Conservation (phyloP, 2,113 vertebrate species). For the Bombycilla garrulus region DNA sequence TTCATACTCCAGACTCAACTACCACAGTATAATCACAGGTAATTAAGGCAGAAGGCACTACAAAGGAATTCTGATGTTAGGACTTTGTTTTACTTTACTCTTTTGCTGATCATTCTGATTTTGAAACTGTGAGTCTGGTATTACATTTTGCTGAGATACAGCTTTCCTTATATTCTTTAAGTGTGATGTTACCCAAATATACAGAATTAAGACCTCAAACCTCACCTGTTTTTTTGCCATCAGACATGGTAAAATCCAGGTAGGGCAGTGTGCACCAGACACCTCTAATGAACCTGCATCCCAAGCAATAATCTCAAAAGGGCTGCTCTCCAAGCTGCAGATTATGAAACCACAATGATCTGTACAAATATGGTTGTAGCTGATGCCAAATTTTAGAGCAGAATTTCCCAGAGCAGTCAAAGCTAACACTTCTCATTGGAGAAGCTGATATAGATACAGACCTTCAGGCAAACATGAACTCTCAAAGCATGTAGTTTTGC, state of each 20-base stretch:
- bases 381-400: background rate
- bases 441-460: background rate
- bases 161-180: background rate
- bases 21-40: background rate
- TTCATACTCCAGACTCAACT: background rate
- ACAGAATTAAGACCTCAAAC: background rate
- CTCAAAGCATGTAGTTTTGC: background rate
- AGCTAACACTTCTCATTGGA: background rate
- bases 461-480: background rate
- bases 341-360: background rate
- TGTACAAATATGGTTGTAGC: background rate
- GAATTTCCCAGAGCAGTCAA: background rate
- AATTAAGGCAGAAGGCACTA: background rate
- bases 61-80: background rate
- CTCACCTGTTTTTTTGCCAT: background rate
- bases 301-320: background rate
- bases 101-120: background rate
- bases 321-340: background rate
- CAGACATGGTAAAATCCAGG: background rate
- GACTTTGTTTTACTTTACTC: background rate
- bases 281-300: background rate
- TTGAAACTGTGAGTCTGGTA: background rate
- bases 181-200: background rate
- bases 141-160: background rate
- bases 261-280: background rate